These are phyloP conservation scores for Synchiropus splendidus DNA, from an alignment of 2,113 vertebrate species.

Conservation along the genomic window DNA sequence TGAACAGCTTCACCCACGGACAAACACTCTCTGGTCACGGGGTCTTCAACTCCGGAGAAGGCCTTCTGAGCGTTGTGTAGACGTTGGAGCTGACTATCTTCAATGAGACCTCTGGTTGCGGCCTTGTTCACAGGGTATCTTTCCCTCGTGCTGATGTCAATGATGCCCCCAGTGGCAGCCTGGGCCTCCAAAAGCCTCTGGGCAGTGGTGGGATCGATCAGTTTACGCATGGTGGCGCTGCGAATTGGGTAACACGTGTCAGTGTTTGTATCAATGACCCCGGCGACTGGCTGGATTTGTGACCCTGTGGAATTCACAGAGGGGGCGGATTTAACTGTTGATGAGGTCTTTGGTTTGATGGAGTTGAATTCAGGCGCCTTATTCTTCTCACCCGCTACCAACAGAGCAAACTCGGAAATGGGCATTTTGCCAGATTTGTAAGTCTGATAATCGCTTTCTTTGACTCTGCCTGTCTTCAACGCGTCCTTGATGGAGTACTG, in stretches of 20 bases:
- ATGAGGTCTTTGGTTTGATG: slow-evolving; percentile 27
- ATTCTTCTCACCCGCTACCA: slow-evolving; percentile 84
- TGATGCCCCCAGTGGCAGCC: slow-evolving; percentile 87
- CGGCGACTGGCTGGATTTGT: slow-evolving; percentile 78
- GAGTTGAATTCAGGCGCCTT: slow-evolving; percentile 54
- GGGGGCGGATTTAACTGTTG: slow-evolving; percentile 21
- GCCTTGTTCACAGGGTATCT: slow-evolving; percentile 83
- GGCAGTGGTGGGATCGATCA: slow-evolving; percentile 79
- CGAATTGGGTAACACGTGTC: slow-evolving; percentile 76
- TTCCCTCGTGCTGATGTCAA: slow-evolving; percentile 76
- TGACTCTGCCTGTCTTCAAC: slow-evolving; percentile 73
- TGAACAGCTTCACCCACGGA: slow-evolving; percentile 86
- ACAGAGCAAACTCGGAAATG: slow-evolving; percentile 90
- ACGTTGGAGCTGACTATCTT: slow-evolving; percentile 74
- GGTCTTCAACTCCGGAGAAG: slow-evolving; percentile 86
- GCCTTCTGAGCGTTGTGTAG: slow-evolving; percentile 92
- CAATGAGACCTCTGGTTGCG: slow-evolving; percentile 69
- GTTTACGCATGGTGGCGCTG: slow-evolving; percentile 69
- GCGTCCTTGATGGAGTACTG: slow-evolving; percentile 89
- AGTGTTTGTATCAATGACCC: slow-evolving; percentile 76
- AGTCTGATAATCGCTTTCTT: slow-evolving; percentile 73
- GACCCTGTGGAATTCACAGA: slow-evolving; percentile 21
- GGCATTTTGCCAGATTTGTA: slow-evolving; percentile 82
- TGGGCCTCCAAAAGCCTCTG: slow-evolving; percentile 91
- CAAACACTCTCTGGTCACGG: slow-evolving; percentile 73